Evolutionary conservation across 2,797 vertebrate species (phyloP).

Genomic region (Calcarius lapponicus): DNA sequence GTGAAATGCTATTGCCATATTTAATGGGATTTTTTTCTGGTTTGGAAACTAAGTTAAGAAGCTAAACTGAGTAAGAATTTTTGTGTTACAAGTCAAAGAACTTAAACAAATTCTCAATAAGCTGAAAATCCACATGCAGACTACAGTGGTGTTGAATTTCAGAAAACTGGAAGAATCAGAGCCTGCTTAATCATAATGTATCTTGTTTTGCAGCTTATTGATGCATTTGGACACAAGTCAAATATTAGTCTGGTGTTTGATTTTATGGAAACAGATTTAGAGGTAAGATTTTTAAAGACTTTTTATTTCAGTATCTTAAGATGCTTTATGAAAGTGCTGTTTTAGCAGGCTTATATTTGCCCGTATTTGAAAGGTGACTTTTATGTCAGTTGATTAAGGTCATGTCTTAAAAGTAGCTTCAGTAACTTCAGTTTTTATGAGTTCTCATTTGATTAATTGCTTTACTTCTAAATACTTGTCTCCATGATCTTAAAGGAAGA

Average conservation of each 20-base stretch:
- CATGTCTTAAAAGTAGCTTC: neutral
- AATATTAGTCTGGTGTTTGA: slow-evolving; percentile 99
- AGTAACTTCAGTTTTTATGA: neutral
- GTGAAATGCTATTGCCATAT: neutral
- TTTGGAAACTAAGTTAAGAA: neutral
- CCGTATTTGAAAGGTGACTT: neutral
- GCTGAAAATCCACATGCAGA: neutral
- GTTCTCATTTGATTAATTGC: neutral
- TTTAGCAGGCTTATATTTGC: neutral
- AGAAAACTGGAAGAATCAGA: neutral
- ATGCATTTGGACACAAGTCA: slow-evolving; percentile 98
- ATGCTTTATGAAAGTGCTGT: neutral
- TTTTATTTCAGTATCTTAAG: neutral
- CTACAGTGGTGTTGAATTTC: neutral
- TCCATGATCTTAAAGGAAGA: neutral
- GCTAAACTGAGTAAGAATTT: neutral
- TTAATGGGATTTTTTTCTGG: neutral
- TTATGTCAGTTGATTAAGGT: neutral
- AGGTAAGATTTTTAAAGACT: slow-evolving; percentile 78
- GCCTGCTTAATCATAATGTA: neutral
- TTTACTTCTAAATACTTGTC: neutral
- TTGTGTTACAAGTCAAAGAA: neutral
- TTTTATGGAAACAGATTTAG: slow-evolving; percentile 98
- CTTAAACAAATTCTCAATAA: neutral
- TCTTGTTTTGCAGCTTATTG: slow-evolving; percentile 85